A percentile compares a stretch with the other conserved stretches of the same genome.
Conservation (phyloP, 2,797 vertebrate species). For the Mionectes olivaceus region DNA sequence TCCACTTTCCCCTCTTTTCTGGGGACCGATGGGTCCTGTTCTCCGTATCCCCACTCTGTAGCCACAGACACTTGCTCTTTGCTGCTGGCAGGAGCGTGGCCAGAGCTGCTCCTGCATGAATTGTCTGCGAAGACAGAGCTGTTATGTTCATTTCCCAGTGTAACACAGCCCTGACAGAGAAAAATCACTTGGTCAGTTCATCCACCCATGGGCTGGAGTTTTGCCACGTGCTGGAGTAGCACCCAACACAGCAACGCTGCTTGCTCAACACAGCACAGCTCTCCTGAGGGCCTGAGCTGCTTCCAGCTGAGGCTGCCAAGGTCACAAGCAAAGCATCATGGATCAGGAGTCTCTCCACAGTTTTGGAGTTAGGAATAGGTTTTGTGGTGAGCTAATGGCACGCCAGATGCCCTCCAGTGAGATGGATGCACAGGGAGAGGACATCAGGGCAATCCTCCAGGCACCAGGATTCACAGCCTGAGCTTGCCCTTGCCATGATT, state of each 20-base stretch:
- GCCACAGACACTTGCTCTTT: background rate
- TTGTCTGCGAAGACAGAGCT: background rate
- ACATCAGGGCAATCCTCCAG: background rate
- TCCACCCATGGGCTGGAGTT: background rate
- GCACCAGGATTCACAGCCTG: background rate
- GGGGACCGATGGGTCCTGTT: background rate
- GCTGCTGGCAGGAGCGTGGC: background rate
- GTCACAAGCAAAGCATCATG: fast-evolving
- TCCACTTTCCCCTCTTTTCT: background rate
- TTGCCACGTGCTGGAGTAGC: background rate
- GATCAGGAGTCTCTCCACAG: background rate
- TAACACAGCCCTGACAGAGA: background rate
- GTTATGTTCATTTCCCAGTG: background rate
- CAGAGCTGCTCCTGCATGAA: background rate
- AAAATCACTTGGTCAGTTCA: background rate
- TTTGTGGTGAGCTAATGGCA: background rate
- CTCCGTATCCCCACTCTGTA: background rate
- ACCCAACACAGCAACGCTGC: fast-evolving
- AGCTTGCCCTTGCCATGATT: fast-evolving
- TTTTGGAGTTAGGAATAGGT: background rate
- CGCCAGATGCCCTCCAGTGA: fast-evolving
- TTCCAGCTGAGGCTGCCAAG: background rate
- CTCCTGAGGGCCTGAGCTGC: background rate
- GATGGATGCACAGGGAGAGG: background rate
- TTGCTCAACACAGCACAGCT: background rate